Evolutionary conservation across 1,140 invertebrate genomes (phyloP).

Genomic region (Oncopeltus fasciatus): DNA sequence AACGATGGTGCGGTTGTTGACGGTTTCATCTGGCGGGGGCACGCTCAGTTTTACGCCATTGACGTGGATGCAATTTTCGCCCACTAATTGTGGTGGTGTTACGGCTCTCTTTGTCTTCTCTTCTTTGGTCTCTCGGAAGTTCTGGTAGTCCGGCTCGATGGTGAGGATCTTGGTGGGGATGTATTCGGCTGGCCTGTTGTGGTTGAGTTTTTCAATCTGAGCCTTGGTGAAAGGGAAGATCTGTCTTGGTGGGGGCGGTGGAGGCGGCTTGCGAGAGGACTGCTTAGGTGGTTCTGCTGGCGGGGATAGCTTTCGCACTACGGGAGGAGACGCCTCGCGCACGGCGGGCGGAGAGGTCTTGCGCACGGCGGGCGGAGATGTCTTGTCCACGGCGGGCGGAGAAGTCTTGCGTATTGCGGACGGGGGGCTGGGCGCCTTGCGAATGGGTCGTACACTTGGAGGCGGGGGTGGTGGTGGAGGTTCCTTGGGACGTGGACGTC

Average conservation of each 20-base stretch:
- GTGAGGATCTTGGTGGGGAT: constrained; percentile 18
- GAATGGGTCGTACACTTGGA: background rate
- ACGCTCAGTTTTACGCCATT: constrained; percentile 10
- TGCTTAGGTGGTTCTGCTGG: background rate
- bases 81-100: background rate
- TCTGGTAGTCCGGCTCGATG: constrained; percentile 2
- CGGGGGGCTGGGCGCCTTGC: background rate
- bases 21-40: background rate
- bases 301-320: background rate
- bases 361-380: background rate
- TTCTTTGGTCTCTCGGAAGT: background rate
- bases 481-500: constrained; percentile 27
- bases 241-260: constrained; percentile 24
- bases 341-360: background rate
- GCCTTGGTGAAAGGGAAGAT: constrained; percentile 25
- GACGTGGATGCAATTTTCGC: background rate
- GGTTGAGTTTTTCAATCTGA: constrained; percentile 20
- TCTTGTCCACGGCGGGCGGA: background rate
- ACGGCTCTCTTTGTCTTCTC: constrained; percentile 1
- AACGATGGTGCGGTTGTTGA: constrained; percentile 15
- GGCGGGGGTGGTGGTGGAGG: constrained; percentile 31
- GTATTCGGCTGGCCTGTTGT: background rate
- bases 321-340: background rate
- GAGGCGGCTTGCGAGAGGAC: constrained; percentile 9
- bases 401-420: background rate